Conservation (phyloP, 2,113 vertebrate genomes). For the Procapra przewalskii region DNA sequence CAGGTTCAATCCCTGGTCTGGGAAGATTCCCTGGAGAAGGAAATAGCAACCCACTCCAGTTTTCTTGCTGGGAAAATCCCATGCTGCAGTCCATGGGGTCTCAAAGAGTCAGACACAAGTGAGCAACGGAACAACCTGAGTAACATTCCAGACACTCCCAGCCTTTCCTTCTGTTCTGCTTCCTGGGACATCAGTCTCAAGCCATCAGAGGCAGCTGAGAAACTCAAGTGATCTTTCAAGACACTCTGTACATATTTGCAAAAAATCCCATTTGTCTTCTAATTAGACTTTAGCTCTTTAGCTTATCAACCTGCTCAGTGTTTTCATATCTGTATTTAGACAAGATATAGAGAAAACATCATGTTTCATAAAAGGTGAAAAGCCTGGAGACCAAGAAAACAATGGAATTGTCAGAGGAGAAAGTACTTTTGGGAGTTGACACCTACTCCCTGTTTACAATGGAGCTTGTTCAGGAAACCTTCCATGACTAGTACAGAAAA, state of each 20-base stretch:
- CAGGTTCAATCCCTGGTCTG: background rate
- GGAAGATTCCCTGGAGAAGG: background rate
- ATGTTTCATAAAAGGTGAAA: background rate
- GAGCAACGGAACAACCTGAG: background rate
- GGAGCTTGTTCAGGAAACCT: background rate
- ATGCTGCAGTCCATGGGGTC: background rate
- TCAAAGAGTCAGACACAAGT: background rate
- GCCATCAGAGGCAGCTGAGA: no score
- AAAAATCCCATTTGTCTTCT: background rate
- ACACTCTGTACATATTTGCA: background rate
- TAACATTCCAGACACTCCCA: background rate
- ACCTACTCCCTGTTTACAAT: background rate
- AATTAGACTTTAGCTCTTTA: background rate
- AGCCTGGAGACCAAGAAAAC: background rate
- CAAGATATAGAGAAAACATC: background rate
- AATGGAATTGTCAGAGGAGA: background rate
- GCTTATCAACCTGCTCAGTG: background rate
- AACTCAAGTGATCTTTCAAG: background rate
- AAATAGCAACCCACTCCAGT: background rate
- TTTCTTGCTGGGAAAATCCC: background rate
- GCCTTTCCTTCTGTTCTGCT: background rate
- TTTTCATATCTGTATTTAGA: background rate
- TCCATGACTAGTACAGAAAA: constrained; percentile 30
- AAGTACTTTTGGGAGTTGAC: background rate
- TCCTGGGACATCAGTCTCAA: background rate